phyloP scores from a whole-genome alignment of 2,888 invertebrate genomes.

The Rhimphoctona megacephalus region DNA sequence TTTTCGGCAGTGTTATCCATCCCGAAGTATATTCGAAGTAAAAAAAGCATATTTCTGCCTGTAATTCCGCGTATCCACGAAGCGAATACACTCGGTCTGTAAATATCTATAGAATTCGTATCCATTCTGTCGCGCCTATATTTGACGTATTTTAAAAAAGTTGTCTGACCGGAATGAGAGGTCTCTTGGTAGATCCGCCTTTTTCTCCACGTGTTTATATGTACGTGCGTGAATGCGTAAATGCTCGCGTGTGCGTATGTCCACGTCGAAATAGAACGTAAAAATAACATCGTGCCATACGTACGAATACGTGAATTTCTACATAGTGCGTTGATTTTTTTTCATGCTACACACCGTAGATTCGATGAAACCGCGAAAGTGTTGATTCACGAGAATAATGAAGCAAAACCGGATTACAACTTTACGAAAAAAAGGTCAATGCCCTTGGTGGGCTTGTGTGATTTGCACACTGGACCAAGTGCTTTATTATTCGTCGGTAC shows the following conservation, averaged over 20 bases:
- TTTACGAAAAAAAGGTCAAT: slow-evolving; percentile 15
- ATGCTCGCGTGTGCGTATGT: background rate
- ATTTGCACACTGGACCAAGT: background rate
- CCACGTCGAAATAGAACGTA: slow-evolving; percentile 42
- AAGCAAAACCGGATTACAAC: slow-evolving; percentile 24
- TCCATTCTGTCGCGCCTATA: background rate
- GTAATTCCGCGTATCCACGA: background rate
- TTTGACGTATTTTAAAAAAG: slow-evolving; percentile 27
- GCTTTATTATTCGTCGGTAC: background rate
- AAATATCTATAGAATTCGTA: background rate
- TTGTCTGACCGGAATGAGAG: slow-evolving; percentile 22
- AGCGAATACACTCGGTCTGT: background rate
- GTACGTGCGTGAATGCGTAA: slow-evolving; percentile 29
- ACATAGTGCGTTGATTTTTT: background rate
- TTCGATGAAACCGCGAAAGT: slow-evolving; percentile 6
- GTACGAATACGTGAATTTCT: slow-evolving; percentile 18
- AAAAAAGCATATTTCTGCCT: background rate
- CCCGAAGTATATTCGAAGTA: background rate
- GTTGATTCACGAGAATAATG: background rate
- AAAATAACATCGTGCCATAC: slow-evolving; percentile 34
- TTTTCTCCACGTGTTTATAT: background rate
- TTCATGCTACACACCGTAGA: background rate
- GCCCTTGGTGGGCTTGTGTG: background rate
- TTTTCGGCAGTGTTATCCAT: background rate
- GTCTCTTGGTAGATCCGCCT: background rate